These are phyloP conservation scores for Artibeus jamaicensis DNA, from an alignment of 2,797 vertebrate genomes.

Conservation along the genomic window DNA sequence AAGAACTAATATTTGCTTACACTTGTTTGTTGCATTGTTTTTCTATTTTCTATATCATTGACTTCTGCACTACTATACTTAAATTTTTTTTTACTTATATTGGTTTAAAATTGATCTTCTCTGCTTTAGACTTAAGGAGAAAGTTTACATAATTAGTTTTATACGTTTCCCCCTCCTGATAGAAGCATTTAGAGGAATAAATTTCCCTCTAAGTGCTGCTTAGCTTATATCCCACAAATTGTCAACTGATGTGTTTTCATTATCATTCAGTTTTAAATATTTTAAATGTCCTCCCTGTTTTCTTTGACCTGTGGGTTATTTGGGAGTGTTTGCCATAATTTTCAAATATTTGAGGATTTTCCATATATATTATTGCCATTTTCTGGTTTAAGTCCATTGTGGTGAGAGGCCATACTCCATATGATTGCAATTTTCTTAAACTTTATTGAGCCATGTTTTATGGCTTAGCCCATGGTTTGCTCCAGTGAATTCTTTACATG, in stretches of 20 bases:
- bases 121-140: neutral
- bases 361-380: neutral
- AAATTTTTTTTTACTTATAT: neutral
- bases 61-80: neutral
- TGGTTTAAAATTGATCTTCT: neutral
- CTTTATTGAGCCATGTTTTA: neutral
- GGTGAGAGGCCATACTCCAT: neutral
- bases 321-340: neutral
- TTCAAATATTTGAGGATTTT: neutral
- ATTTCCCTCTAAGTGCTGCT: neutral
- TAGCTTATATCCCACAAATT: neutral
- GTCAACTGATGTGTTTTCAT: neutral
- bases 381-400: neutral
- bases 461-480: neutral
- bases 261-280: neutral
- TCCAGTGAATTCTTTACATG: neutral
- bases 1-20: neutral
- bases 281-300: neutral
- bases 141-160: conserved; percentile 6
- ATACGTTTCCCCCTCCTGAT: neutral
- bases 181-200: neutral
- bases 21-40: neutral
- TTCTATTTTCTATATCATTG: neutral
- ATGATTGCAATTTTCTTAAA: neutral
- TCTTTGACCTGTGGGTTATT: neutral